Base-by-base conservation (phyloP, 2,888 invertebrate species). In the Ennomos erosarius region DNA sequence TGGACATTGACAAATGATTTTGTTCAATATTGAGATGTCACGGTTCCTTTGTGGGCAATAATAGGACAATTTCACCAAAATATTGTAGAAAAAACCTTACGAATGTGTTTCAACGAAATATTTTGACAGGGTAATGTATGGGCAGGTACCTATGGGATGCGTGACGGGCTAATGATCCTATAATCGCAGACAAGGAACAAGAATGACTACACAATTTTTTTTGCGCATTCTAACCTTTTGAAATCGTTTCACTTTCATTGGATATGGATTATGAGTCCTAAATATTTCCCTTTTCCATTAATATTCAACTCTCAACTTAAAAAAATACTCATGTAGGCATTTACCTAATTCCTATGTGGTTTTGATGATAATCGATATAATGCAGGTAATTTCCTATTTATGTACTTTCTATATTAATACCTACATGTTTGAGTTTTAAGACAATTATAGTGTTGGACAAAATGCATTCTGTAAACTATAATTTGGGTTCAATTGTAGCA, bases 1-100 rank as follows among this genome's bases (percentile, higher is more conserved):
- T 91, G 88, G 89, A 87, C 89, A 88, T 84, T 90, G 91, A 91
- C 90, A 91, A 92, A 92, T 91, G 88, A 83, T 85, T 84, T 90
- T 90, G 87, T 88, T 71, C 69, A 83, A 88, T 81, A 87, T 90
- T 85, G 87, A 92, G 90, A 85, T 84, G 89, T 91, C 90, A 89
- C 81, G 77, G 74, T 73, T 62, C 73, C 75, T 78, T 85, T 86
- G 82, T 83, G 70, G 70, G 57, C 74, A 76, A 84, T 85, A 85
- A 88, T 86, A 83, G 82, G 74, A 78, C 84, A 87, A 89, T 88
- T 89, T 87, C 85, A 87, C 87, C 73, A 84, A 86, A 87, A 84
- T 85, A 79, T 74, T 63, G 68, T 47, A 73, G 69, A 82, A 78
- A 87, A 84, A 84, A 77, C 74, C 64, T 54, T 26, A 37, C 55